Conservation (phyloP, 2,888 invertebrate species). For the Sphaeridia pumilis region DNA sequence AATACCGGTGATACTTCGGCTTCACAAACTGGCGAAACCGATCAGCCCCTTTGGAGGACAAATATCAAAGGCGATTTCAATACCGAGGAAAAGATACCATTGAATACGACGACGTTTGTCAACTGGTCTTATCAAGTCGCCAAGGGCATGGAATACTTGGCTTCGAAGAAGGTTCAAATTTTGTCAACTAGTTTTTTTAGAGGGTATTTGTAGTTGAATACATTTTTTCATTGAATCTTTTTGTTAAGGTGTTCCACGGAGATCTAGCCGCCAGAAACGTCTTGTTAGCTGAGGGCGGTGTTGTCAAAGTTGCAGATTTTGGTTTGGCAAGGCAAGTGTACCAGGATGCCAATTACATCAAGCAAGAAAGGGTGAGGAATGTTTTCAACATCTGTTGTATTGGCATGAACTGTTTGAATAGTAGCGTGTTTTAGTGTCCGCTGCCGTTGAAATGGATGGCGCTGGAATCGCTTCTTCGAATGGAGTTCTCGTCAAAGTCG, state of each 20-base stretch:
- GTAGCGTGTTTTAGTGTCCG: too few relatives aligned
- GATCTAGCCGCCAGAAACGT: slow-evolving; percentile 8
- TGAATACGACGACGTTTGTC: background rate
- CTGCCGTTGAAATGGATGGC: slow-evolving; percentile 12
- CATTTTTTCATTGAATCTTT: background rate
- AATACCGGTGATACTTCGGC: too few relatives aligned
- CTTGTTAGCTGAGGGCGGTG: slow-evolving; percentile 1
- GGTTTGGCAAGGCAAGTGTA: slow-evolving; percentile 7
- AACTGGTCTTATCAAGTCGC: background rate
- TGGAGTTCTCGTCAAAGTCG: slow-evolving; percentile 5
- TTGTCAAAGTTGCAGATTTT: slow-evolving; percentile 9
- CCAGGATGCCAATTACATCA: slow-evolving; percentile 8
- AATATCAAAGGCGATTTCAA: too few relatives aligned
- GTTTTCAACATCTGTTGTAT: too few relatives aligned
- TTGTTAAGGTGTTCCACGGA: slow-evolving; percentile 9
- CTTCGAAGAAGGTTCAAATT: background rate
- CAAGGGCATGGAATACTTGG: background rate
- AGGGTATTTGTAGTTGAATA: too few relatives aligned
- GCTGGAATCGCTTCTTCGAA: slow-evolving; percentile 3
- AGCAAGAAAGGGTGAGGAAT: background rate
- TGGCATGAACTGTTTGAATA: too few relatives aligned
- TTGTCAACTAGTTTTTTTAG: too few relatives aligned
- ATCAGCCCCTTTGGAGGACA: too few relatives aligned
- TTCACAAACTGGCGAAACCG: too few relatives aligned
- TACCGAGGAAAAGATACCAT: background rate